A percentile compares a stretch with the other conserved stretches of the same genome.
Conservation (phyloP, 2,113 vertebrate genomes). For the Daubentonia madagascariensis region DNA sequence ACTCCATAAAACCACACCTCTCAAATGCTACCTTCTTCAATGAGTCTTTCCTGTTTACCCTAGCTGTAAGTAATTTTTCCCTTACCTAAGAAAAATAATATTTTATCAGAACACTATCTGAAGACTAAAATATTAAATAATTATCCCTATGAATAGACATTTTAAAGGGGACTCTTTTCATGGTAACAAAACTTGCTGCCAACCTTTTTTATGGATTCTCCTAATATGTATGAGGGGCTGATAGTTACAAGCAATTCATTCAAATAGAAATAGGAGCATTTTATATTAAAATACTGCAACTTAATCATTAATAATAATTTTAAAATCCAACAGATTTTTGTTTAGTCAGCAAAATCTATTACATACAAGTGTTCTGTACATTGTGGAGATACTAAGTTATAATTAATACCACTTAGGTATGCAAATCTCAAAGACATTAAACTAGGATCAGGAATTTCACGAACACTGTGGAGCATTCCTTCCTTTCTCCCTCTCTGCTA, state of each 20-base stretch:
- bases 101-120: neutral
- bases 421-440: neutral
- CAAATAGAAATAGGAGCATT: neutral
- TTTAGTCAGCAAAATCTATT: conserved; percentile 11
- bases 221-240: neutral
- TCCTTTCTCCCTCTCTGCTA: neutral
- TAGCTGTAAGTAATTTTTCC: neutral
- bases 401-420: neutral
- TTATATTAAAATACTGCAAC: neutral
- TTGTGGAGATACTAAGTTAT: neutral
- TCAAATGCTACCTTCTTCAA: neutral
- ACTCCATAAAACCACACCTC: neutral
- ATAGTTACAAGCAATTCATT: neutral
- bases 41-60: neutral
- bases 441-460: neutral
- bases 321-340: neutral
- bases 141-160: neutral
- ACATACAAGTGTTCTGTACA: neutral
- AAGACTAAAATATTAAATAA: neutral
- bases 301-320: neutral
- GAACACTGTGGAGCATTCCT: neutral
- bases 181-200: neutral
- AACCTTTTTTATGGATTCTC: neutral
- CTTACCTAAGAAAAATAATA: neutral
- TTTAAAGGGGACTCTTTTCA: neutral